These are phyloP conservation scores for Sarcophaga peregrina DNA, from an alignment of 1,140 invertebrate genomes.

Conservation along the genomic window DNA sequence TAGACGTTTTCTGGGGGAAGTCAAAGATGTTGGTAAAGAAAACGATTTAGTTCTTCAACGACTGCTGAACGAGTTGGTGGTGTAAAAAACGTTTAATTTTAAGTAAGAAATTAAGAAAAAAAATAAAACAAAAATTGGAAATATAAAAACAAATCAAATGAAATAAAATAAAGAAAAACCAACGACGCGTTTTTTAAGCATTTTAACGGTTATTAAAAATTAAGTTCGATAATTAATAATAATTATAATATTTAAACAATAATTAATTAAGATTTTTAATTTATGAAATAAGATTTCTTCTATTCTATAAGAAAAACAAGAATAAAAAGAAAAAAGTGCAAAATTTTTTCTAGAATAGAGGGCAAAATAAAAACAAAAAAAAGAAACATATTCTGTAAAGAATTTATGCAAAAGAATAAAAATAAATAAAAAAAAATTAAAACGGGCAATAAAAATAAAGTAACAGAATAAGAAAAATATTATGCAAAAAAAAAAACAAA, in stretches of 20 bases:
- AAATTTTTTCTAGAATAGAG: not conserved
- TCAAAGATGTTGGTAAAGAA: slow-evolving; percentile 1
- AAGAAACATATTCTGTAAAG: no score
- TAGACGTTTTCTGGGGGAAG: not conserved
- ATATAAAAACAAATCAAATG: not conserved
- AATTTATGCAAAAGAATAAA: no score
- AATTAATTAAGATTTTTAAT: not conserved
- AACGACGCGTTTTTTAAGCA: not conserved
- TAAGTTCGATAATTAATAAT: not conserved
- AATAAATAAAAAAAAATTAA: no score
- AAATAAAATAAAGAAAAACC: not conserved
- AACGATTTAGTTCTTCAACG: slow-evolving; percentile 26
- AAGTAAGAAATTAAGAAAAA: not conserved
- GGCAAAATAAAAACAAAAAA: not conserved
- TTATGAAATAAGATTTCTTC: not conserved
- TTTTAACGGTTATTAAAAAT: not conserved
- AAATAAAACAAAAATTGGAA: not conserved
- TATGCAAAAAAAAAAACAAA: no score
- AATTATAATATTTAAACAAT: no score
- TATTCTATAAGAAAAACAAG: not conserved
- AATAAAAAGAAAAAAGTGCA: not conserved
- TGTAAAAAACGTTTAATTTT: not conserved
- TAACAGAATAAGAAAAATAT: no score
- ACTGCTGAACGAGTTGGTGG: slow-evolving; percentile 23
- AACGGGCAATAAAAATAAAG: no score